Evolutionary conservation across 1,140 invertebrate species (phyloP), one percentile per base, ranked within the genome.

Genomic region (Drosophila miranda): DNA sequence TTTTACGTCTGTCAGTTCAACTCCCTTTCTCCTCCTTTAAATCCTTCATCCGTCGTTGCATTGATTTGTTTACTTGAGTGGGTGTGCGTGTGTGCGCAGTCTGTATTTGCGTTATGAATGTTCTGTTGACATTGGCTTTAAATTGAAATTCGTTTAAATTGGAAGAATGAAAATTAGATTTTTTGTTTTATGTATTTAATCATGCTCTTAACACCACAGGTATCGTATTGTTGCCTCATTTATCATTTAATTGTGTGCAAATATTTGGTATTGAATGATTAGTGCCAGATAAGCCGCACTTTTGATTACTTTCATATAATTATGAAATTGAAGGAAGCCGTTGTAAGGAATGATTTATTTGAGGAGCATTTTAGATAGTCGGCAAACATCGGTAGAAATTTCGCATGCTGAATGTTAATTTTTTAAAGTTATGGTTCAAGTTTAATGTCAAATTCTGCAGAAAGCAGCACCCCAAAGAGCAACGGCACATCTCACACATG

Each of bases 21-120:
- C 34, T 49, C 42, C 49, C 34, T 19, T 28, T 42, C 42, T 42
- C 26, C 2, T 11, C 43, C 11, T 9, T 34, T 34, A 11, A 4
- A 45, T 14, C 28, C 57, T 13, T 41, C 30, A 30, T 54, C 21
- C 57, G 14, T 41, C 43, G 23, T 54, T 54, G 41, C 42, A 67
- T 67, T 67, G 63, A 67, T 67, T 64, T 63, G 61, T 63, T 64
- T 63, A 49, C 30, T 14, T 46, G 21, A 9, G 30, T 19, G 34
- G 62, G 44, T 49, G 42, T 46, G 59, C 46, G 53, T 57, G 56
- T 26, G 21, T n/a, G n/a, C 28, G 26, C 14, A 23, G 61, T 62
- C 61, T 62, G 61, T 42, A 48, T 23, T 63, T 63, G 21, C 41
- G 19, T 38, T 61, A 45, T 62, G 16, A 16, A 45, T 61, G 60